Evolutionary conservation across 2,113 vertebrate species (phyloP).

Genomic region (Cathartes aura): DNA sequence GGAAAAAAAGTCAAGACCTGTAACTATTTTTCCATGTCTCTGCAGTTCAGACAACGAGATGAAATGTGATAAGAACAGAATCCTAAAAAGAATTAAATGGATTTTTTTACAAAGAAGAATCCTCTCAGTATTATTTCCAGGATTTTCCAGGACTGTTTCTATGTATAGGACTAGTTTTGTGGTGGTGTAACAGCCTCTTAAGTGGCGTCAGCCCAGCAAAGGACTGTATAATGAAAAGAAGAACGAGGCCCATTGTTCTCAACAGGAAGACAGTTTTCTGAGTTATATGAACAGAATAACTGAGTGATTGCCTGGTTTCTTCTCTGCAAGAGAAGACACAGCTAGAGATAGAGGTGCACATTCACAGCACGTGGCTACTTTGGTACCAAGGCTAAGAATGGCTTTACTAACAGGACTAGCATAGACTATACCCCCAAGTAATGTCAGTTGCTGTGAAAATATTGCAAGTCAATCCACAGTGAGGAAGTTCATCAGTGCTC

Average conservation of each 20-base stretch:
- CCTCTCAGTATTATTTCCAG: not conserved
- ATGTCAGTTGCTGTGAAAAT: not conserved
- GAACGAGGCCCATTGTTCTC: not conserved
- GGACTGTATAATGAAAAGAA: not conserved
- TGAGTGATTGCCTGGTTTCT: not conserved
- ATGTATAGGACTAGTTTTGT: not conserved
- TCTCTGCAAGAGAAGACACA: not conserved
- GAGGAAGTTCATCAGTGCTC: not conserved
- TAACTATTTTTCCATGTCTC: not conserved
- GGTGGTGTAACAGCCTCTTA: not conserved
- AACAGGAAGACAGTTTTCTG: not conserved
- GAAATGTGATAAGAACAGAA: slow-evolving; percentile 5
- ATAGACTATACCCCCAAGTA: not conserved
- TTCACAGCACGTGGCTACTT: not conserved
- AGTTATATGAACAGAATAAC: not conserved
- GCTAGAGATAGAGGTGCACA: not conserved
- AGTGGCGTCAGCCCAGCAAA: not conserved
- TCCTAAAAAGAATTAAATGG: not conserved
- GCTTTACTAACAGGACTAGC: not conserved
- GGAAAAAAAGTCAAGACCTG: not conserved
- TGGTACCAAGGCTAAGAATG: not conserved
- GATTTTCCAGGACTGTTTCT: not conserved
- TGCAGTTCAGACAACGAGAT: not conserved
- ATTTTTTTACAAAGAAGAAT: not conserved
- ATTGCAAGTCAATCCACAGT: not conserved